A percentile compares a stretch with the other conserved stretches of the same genome.
Conservation (phyloP, 2,797 vertebrate species). For the Borostomias antarcticus region DNA sequence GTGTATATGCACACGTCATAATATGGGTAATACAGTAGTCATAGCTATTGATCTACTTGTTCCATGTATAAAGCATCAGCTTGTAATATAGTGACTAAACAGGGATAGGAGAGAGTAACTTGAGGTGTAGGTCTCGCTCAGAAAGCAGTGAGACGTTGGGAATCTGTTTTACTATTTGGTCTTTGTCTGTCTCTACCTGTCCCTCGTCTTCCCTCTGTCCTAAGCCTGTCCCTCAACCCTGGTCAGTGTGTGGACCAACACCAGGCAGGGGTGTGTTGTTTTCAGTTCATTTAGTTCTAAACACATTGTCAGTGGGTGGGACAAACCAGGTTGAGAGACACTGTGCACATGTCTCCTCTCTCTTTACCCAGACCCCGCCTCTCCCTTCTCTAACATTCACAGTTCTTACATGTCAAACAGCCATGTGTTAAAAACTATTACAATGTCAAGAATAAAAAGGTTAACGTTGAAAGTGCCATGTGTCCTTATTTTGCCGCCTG, state of each 20-base stretch:
- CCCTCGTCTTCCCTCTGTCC: neutral
- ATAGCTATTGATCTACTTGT: neutral
- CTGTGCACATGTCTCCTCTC: neutral
- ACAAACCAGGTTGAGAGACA: no score
- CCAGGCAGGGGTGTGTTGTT: no score
- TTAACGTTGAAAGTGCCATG: neutral
- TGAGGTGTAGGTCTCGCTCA: constrained; percentile 1
- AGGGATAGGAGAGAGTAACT: neutral
- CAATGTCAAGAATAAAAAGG: neutral
- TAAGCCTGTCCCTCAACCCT: no score
- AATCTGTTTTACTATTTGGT: neutral
- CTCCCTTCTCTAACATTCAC: neutral
- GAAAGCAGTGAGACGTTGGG: neutral
- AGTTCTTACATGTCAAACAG: neutral
- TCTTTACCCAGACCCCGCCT: neutral
- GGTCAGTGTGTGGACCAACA: no score
- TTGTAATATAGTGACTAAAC: constrained; percentile 11
- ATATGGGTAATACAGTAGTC: constrained; percentile 11
- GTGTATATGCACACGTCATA: neutral
- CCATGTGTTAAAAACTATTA: neutral
- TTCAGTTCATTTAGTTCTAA: no score
- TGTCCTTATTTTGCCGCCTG: neutral
- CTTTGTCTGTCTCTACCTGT: neutral
- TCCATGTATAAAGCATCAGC: neutral
- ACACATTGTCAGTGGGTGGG: no score